A percentile compares a stretch with the other conserved stretches of the same genome.
Conservation (phyloP, 2,797 vertebrate species). For the Apodemus agrarius region DNA sequence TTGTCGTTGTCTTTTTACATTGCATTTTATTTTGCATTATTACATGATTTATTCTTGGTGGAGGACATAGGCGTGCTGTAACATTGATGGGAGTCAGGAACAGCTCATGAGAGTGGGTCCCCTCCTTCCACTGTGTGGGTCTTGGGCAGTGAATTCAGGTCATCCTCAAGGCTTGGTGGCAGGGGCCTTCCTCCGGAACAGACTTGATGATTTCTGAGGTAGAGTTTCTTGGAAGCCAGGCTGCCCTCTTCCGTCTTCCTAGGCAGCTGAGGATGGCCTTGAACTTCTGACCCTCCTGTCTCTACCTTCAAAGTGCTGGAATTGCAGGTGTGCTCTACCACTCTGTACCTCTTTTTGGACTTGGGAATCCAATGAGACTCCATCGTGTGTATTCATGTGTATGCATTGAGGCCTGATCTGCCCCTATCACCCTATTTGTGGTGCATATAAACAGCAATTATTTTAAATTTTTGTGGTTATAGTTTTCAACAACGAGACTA, state of each 20-base stretch:
- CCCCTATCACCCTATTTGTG: no score
- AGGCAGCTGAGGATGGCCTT: not conserved
- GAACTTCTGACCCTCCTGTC: not conserved
- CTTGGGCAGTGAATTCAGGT: not conserved
- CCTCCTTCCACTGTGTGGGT: not conserved
- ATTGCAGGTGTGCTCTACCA: not conserved
- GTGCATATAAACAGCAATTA: not conserved
- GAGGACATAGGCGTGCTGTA: not conserved
- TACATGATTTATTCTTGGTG: not conserved
- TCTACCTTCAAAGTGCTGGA: not conserved
- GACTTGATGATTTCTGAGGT: not conserved
- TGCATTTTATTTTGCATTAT: not conserved
- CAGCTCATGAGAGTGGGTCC: not conserved
- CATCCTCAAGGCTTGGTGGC: not conserved
- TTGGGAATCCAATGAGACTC: not conserved
- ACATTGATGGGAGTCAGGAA: not conserved
- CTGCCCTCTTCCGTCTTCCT: not conserved
- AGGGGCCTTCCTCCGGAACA: not conserved
- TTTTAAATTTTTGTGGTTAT: not conserved
- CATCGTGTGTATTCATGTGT: not conserved
- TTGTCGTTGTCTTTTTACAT: not conserved
- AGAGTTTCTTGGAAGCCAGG: not conserved
- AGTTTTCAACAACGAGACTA: not conserved
- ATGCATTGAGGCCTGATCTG: not conserved
- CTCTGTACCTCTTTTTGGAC: not conserved